phyloP scores from a whole-genome alignment of 2,888 invertebrate species.

The Pachymerium ferrugineum region DNA sequence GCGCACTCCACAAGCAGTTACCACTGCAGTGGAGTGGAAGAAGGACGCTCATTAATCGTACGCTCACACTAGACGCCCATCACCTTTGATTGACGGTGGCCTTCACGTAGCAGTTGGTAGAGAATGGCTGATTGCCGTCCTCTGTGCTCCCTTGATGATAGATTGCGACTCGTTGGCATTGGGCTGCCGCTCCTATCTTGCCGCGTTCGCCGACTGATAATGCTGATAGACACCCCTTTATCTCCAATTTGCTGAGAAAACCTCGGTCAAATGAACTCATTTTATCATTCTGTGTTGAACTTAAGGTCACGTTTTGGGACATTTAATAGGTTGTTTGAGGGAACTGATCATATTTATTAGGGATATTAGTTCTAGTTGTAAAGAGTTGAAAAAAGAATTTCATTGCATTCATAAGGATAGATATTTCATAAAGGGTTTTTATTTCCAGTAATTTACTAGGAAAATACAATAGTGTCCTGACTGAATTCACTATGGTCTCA shows the following conservation, averaged over 20 bases:
- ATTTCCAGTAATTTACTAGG: too few species aligned
- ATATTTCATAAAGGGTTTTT: too few species aligned
- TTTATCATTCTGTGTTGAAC: neutral
- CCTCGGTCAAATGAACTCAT: neutral
- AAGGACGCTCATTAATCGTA: constrained; percentile 9
- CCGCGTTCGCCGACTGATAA: constrained; percentile 14
- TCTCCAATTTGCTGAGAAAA: constrained; percentile 1
- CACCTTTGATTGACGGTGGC: constrained; percentile 22
- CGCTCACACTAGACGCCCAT: constrained; percentile 4
- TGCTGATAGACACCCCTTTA: constrained; percentile 15
- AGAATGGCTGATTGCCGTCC: neutral
- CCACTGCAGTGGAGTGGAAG: neutral
- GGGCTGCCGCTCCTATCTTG: neutral
- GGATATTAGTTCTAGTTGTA: too few species aligned
- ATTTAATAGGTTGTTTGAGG: neutral
- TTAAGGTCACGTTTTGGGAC: neutral
- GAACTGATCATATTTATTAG: neutral
- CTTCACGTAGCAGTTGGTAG: neutral
- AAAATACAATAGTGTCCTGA: too few species aligned
- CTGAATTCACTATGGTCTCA: too few species aligned
- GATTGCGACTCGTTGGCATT: neutral
- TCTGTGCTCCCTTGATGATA: constrained; percentile 7
- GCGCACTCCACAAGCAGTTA: too few species aligned
- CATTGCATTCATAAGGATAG: too few species aligned
- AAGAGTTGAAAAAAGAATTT: too few species aligned